Evolutionary conservation across 2,113 vertebrate species (phyloP), one percentile per base, ranked within the genome.

Genomic region (Eclectus roratus): DNA sequence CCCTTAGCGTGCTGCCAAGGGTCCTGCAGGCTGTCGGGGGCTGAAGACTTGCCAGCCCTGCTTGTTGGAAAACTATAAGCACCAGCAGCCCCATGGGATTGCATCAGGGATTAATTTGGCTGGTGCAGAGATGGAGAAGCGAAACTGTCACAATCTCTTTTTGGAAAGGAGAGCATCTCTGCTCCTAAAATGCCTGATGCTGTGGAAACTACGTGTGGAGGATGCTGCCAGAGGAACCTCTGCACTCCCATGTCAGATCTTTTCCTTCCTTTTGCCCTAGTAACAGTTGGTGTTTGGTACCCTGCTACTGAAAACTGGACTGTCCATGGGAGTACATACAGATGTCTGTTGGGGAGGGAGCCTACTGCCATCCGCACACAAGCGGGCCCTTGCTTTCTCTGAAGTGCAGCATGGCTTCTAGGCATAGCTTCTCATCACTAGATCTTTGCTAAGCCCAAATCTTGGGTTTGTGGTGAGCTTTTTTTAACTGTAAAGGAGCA

Each of bases 271-370:
- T 79, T 52, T 9, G 5, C 39, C 17, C 25, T 10, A 11, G 43
- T 23, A 37, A 17, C 11, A 44, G 21, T 0, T 14, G 17, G 18
- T 66, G 41, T 20, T 43, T 77, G 52, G 66, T 10, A 33, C 80
- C 47, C 25, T 73, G 28, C 15, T 55, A 15, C 55, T 46, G 63
- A 49, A 47, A 2, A 27, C 5, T 41, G 69, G 9, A 29, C 53
- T 8, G 6, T 61, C 73, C 4, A 0, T 1, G 13, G 14, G 23
- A 18, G 27, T 35, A 19, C 10, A 0, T 2, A 0, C 0, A 13
- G 49, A 1, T 16, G 35, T 65, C 50, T 66, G 39, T 8, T 1
- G 2, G 12, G 31, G 28, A 56, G 37, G 37, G n/a, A 56, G 56
- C 37, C n/a, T 23, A 0, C 19, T 33, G 80, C 23, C 7, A 0